Evolutionary conservation across 1,140 invertebrate genomes (phyloP), one percentile per base, ranked within the genome.

Genomic region (Hyles vespertilio): DNA sequence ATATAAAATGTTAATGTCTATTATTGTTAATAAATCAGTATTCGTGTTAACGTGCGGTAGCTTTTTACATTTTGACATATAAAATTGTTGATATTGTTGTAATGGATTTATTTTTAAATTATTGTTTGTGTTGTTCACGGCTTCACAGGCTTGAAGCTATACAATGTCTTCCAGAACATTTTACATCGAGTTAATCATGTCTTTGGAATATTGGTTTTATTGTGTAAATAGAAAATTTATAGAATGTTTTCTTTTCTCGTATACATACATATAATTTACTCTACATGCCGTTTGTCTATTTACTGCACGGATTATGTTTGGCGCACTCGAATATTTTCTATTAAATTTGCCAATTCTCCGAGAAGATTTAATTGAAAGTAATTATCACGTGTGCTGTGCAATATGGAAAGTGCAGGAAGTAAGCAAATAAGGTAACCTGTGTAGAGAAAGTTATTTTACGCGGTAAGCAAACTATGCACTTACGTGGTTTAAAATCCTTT

Each of bases 191-290:
- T 74, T 77, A 67, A 59, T 65, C 54, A 58, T 59, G 53, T 63
- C 74, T 84, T 76, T 79, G 70, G 79, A 40, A 80, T 80, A 83
- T 84, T 83, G 81, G 74, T 84, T 78, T 67, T 73, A 56, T 69
- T 69, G 65, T 65, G 52, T 72, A 63, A 52, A 57, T 56, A 58
- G 46, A 62, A 58, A 59, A 40, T 52, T 64, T 59, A 59, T 51
- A 56, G 8, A 59, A 32, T 64, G 51, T 64, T 56, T 54, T 48
- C 36, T 57, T 51, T 64, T 61, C 32, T 53, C 40, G 45, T 58
- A 54, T 36, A 58, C 45, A 50, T 57, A 45, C 11, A 10, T 44
- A 34, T 40, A 45, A 60, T 51, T 11, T 48, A 59, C 33, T 55
- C 6, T 51, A 7, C 43, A 22, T 45, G 32, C 43, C 56, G 40